A percentile compares a stretch with the other conserved stretches of the same genome.
Evolutionary conservation across 2,113 vertebrate species (phyloP).

Genomic region (Noturus placidus): DNA sequence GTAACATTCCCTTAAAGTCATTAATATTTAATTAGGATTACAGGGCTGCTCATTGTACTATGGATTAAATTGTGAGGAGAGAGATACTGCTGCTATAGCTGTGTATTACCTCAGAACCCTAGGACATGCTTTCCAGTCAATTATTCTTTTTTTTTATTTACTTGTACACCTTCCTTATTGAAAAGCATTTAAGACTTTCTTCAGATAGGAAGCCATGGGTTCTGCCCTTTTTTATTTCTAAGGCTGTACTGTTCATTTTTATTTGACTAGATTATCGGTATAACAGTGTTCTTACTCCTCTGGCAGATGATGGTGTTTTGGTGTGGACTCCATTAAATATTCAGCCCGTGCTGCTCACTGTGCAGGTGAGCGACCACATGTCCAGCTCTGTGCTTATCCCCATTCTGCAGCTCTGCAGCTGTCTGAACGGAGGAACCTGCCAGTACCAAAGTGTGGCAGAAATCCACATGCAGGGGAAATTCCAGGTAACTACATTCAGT

Average conservation of each 20-base stretch:
- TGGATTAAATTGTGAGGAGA: neutral
- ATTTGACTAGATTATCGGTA: neutral
- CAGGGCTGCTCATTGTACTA: neutral
- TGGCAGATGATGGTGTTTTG: constrained; percentile 68
- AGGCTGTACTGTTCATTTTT: neutral
- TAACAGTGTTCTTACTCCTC: neutral
- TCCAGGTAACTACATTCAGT: constrained; percentile 67
- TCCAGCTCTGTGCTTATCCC: constrained; percentile 73
- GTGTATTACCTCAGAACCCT: neutral
- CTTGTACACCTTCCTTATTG: neutral
- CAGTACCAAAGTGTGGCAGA: constrained; percentile 69
- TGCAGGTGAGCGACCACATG: constrained; percentile 69
- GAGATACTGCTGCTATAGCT: neutral
- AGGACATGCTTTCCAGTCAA: neutral
- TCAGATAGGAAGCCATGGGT: neutral
- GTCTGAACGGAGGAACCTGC: constrained; percentile 76
- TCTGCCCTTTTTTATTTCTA: neutral
- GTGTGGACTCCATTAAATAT: constrained; percentile 68
- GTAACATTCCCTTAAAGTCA: constrained; percentile 59
- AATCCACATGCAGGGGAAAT: constrained; percentile 70
- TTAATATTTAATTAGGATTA: neutral
- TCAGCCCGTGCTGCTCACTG: constrained; percentile 66
- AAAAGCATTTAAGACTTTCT: neutral
- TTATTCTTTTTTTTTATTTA: neutral
- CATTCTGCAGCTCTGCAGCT: constrained; percentile 74